A percentile compares a stretch with the other conserved stretches of the same genome.
Evolutionary conservation across 64 coral and sea anemone species (phyloP).

Genomic region (Orbicella faveolata): DNA sequence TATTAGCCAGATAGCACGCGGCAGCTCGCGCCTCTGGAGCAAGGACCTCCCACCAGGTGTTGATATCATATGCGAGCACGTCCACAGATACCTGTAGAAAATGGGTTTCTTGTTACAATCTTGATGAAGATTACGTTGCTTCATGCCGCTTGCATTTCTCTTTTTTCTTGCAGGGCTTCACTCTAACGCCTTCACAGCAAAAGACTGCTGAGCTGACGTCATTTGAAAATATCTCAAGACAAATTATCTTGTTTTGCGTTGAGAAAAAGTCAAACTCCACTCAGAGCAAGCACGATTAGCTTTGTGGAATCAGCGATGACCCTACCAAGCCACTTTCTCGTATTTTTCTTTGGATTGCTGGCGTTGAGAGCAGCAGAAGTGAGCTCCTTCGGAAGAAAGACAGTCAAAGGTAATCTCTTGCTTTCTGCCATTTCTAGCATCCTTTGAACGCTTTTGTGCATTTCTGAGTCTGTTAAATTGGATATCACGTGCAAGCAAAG

Average conservation of each 20-base stretch:
- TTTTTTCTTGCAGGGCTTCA: slow-evolving; percentile 10
- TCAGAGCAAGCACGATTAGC: background rate
- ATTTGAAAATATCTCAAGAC: background rate
- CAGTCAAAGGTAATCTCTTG: slow-evolving; percentile 13
- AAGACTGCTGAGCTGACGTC: background rate
- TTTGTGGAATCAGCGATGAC: background rate
- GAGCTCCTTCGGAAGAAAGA: background rate
- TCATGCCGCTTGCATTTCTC: slow-evolving; percentile 3
- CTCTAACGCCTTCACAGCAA: background rate
- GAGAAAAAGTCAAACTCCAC: background rate
- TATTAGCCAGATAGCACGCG: slow-evolving; percentile 22
- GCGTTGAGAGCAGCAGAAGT: background rate
- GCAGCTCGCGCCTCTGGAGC: background rate
- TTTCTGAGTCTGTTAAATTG: background rate
- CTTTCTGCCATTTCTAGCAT: background rate
- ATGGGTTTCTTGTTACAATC: slow-evolving; percentile 55
- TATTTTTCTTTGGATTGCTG: slow-evolving; percentile 23
- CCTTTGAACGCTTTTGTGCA: background rate
- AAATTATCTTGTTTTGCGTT: background rate
- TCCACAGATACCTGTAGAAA: slow-evolving; percentile 27
- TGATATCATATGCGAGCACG: slow-evolving; percentile 50
- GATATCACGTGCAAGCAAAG: background rate
- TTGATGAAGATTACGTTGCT: slow-evolving; percentile 50
- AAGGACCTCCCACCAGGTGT: slow-evolving; percentile 51
- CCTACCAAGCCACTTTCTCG: background rate